Conservation (phyloP, 2,888 invertebrate species). For the Drosophila ustulata region DNA sequence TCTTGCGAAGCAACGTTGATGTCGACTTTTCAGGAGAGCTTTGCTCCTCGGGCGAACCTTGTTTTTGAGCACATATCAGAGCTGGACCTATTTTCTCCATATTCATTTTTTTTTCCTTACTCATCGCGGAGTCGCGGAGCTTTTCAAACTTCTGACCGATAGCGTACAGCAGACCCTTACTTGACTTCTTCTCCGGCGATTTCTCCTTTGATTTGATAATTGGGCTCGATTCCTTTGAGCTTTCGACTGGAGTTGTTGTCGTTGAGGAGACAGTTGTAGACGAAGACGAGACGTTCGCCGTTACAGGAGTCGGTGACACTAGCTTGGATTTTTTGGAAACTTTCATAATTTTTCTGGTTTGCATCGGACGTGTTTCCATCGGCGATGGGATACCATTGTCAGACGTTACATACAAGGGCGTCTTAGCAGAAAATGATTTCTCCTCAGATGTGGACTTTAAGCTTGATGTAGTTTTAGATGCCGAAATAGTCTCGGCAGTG, state of each 20-base stretch:
- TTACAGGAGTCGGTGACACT: conserved; percentile 76
- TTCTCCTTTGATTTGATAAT: conserved; percentile 80
- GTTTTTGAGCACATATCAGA: conserved; percentile 69
- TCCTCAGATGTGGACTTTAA: conserved; percentile 73
- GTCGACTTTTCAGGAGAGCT: conserved; percentile 58
- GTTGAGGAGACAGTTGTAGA: conserved; percentile 62
- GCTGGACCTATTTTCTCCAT: conserved; percentile 41
- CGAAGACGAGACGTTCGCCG: conserved; percentile 23
- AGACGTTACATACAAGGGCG: conserved; percentile 41
- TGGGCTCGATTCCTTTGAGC: conserved; percentile 82
- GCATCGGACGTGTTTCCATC: conserved; percentile 66
- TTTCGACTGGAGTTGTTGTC: conserved; percentile 63
- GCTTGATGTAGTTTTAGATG: conserved; percentile 22
- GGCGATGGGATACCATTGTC: conserved; percentile 63
- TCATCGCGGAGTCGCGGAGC: conserved; percentile 86
- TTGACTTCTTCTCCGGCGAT: conserved; percentile 87
- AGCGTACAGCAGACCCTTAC: conserved; percentile 88
- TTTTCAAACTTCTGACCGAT: conserved; percentile 92
- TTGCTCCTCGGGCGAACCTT: conserved; percentile 69
- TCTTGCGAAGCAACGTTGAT: conserved; percentile 85
- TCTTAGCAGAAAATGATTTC: conserved; percentile 61
- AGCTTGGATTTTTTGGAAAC: conserved; percentile 80
- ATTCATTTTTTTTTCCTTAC: conserved; percentile 80
- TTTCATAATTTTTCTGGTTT: conserved; percentile 73
- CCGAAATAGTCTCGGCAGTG: conserved; percentile 42